phyloP scores from a whole-genome alignment of 2,113 vertebrate genomes.

The Peucedramus taeniatus region DNA sequence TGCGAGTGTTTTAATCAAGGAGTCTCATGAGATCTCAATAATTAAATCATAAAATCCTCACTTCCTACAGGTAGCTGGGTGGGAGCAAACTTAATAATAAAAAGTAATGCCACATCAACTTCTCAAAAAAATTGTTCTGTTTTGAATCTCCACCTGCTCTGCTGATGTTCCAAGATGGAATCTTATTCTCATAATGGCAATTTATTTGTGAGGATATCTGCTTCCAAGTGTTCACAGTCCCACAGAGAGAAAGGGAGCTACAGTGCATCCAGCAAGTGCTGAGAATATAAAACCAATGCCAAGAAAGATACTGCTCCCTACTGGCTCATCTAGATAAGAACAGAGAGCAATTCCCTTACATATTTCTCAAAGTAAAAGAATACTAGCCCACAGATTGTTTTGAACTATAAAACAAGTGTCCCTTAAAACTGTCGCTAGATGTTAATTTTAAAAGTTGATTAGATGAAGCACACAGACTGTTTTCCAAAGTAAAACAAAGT shows the following conservation, averaged over 20 bases:
- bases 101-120: not conserved
- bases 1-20: not conserved
- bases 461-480: not conserved
- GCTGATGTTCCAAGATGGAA: slow-evolving; percentile 44
- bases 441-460: not conserved
- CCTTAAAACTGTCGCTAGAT: not conserved
- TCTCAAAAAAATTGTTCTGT: not conserved
- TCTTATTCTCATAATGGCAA: slow-evolving; percentile 52
- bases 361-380: not conserved
- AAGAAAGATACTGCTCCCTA: slow-evolving; percentile 69
- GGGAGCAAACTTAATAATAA: not conserved
- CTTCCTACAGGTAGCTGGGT: not conserved
- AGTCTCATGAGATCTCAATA: not conserved
- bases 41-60: not conserved
- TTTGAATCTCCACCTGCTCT: slow-evolving; percentile 55
- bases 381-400: not conserved
- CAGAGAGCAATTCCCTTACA: not conserved
- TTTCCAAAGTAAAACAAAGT: not conserved
- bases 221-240: slow-evolving; percentile 36
- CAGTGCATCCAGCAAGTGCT: slow-evolving; percentile 1
- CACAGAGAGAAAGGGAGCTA: slow-evolving; percentile 34
- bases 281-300: slow-evolving; percentile 16
- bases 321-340: not conserved
- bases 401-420: not conserved
- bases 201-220: slow-evolving; percentile 61